phyloP scores from a whole-genome alignment of 2,888 invertebrate genomes.

The Ferrisia virgata region DNA sequence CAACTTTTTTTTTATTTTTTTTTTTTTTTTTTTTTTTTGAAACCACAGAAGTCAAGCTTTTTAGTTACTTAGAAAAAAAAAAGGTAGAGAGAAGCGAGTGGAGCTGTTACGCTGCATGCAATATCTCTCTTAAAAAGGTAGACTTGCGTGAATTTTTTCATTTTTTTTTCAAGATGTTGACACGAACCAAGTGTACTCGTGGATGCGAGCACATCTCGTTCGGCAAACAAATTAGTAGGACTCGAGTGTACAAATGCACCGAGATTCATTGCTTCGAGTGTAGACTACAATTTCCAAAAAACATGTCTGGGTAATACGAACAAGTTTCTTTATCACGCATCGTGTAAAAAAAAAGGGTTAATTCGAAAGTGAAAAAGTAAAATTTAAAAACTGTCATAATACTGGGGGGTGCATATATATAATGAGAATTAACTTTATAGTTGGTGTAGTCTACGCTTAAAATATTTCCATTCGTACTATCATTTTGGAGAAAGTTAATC shows the following conservation, averaged over 20 bases:
- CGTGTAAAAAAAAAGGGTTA: neutral
- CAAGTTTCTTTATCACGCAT: neutral
- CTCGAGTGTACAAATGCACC: conserved; percentile 7
- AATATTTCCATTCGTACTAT: neutral
- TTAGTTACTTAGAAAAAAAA: neutral
- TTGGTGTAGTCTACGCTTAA: too few species aligned
- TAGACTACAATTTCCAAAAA: neutral
- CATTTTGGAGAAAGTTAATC: neutral
- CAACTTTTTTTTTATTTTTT: neutral
- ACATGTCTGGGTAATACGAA: neutral
- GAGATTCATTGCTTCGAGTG: neutral
- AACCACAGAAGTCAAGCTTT: conserved; percentile 2
- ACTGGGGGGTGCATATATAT: neutral
- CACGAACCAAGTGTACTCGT: conserved; percentile 13
- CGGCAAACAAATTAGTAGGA: neutral
- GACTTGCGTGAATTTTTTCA: conserved; percentile 26
- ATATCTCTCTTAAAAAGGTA: conserved; percentile 18
- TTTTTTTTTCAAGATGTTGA: conserved; percentile 22
- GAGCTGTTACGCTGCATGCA: neutral
- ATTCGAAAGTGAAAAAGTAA: conserved; percentile 14
- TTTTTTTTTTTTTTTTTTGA: neutral
- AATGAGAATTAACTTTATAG: neutral
- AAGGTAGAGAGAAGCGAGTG: neutral
- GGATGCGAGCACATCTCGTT: neutral
- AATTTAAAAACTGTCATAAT: neutral